Evolutionary conservation across 1,140 invertebrate species (phyloP), one percentile per base, ranked within the genome.

Genomic region (Spodoptera litura): DNA sequence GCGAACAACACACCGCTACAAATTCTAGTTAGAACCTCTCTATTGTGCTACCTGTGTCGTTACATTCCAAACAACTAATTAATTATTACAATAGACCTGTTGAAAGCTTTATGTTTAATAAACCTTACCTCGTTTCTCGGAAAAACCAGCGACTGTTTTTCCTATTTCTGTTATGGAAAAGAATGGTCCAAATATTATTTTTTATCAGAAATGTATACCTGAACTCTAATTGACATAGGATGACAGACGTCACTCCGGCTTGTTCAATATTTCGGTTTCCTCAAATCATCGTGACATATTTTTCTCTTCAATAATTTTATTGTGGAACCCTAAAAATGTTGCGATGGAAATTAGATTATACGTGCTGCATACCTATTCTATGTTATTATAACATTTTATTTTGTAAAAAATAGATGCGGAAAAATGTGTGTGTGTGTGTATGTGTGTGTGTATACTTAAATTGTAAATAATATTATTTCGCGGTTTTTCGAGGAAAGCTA

Each of bases 281-380:
- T 44, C 61, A 13, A n/a, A 64, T 44, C 61, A 64, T n/a, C 61
- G 9, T 64, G 61, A 49, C 15, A 64, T 6, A 49, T 64, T 64
- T 51, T 52, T 53, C 38, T 52, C 64, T 52, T 52, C 49, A 53
- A 73, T 73, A 25, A 59, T 59, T 73, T 59, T 20, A 11, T 2
- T 4, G 55, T 8, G 78, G 78, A 66, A 76, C 62, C 44, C 72
- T 76, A 38, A 61, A 76, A 76, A 61, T 20, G n/a, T 8, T 10
- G 38, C 68, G 58, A 78, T 70, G 73, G 73, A 76, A 81, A 81
- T 81, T 78, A 73, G 74, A 81, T 81, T 81, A 81, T 56, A 53
- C 74, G 59, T 59, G 61, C 58, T 20, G 58, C 38, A 44, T 81
- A 70, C 66, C 76, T 80, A 76, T 56, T 68, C 58, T 38, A 44